Evolutionary conservation across 2,888 invertebrate genomes (phyloP).

Genomic region (Anthoptus insignis): DNA sequence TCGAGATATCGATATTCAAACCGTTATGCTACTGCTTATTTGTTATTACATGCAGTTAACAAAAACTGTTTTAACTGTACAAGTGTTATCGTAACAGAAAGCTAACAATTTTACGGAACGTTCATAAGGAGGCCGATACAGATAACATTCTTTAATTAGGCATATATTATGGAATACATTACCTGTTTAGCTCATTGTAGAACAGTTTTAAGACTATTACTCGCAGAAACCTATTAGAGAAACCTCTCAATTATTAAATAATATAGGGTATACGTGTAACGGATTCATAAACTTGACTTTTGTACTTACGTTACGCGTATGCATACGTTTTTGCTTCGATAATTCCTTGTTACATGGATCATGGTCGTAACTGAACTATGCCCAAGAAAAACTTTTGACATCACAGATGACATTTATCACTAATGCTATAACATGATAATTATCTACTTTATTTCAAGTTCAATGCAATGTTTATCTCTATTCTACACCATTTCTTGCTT

Average conservation of each 20-base stretch:
- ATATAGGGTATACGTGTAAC: neutral
- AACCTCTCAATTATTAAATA: slow-evolving; percentile 5
- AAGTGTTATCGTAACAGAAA: neutral
- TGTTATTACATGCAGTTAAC: neutral
- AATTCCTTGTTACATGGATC: too few species aligned
- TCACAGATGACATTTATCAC: too few species aligned
- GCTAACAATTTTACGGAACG: neutral
- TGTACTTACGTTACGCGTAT: too few species aligned
- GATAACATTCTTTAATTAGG: slow-evolving; percentile 5
- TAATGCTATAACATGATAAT: too few species aligned
- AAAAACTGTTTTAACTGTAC: neutral
- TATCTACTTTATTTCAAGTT: too few species aligned
- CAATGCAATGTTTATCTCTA: too few species aligned
- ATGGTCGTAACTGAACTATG: too few species aligned
- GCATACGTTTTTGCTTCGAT: too few species aligned
- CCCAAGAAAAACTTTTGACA: too few species aligned
- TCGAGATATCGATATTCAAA: too few species aligned
- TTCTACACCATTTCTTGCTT: too few species aligned
- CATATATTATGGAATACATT: slow-evolving; percentile 1
- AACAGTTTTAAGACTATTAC: slow-evolving; percentile 16
- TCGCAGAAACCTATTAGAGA: slow-evolving; percentile 1
- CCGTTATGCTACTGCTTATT: too few species aligned
- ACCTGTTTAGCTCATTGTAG: neutral
- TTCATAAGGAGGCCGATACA: slow-evolving; percentile 3
- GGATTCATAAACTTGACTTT: neutral